A percentile compares a stretch with the other conserved stretches of the same genome.
Evolutionary conservation across 2,797 vertebrate genomes (phyloP).

Genomic region (Sitta carolinensis): DNA sequence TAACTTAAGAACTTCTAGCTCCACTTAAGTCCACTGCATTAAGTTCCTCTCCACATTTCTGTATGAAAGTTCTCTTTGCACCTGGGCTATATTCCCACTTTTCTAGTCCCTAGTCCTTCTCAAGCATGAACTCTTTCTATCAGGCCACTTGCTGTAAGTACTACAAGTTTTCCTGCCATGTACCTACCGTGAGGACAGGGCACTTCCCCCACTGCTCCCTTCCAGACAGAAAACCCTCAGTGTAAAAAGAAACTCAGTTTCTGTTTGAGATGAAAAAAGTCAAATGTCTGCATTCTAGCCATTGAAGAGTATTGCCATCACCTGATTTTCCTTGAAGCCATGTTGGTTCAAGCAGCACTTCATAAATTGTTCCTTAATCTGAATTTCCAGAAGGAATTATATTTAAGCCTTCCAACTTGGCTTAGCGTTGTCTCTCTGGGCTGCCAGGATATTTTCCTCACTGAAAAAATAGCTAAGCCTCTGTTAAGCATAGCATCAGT

Average conservation of each 20-base stretch:
- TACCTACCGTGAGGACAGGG: background rate
- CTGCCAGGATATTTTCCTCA: constrained; percentile 42
- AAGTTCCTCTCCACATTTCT: background rate
- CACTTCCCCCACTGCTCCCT: background rate
- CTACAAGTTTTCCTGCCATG: background rate
- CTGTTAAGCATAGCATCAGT: constrained; percentile 43
- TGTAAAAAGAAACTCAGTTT: background rate
- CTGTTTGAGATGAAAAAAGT: background rate
- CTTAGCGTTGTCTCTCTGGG: constrained; percentile 14
- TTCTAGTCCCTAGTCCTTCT: background rate
- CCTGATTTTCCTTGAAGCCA: constrained; percentile 44
- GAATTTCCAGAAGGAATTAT: constrained; percentile 50
- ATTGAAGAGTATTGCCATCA: constrained; percentile 22
- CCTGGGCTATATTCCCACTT: background rate
- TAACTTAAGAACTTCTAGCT: background rate
- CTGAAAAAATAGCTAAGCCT: constrained; percentile 55
- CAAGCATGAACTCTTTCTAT: background rate
- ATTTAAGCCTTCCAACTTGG: constrained; percentile 63
- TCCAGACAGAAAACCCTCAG: constrained; percentile 25
- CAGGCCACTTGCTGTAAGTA: background rate
- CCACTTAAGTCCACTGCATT: background rate
- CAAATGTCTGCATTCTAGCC: background rate
- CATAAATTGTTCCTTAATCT: constrained; percentile 65
- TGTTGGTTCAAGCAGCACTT: constrained; percentile 44
- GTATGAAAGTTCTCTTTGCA: background rate